Percentiles rank a stretch among this genome's conserved stretches.
These are phyloP conservation scores for Blennius ocellaris DNA, from an alignment of 2,113 vertebrate species.

Conservation along the genomic window DNA sequence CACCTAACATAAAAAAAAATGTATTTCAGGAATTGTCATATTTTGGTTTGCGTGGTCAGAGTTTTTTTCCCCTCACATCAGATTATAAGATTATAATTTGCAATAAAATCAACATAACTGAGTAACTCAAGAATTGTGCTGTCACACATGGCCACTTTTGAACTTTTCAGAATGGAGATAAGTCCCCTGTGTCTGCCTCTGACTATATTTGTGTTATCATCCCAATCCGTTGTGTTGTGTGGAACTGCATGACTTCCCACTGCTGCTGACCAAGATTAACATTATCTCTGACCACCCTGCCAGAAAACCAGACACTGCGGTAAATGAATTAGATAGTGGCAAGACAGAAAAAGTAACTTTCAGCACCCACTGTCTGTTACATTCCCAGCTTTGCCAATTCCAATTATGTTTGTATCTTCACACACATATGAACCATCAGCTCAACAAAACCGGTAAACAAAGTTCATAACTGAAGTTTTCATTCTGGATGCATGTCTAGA, in stretches of 20 bases:
- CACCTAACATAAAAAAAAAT: background rate
- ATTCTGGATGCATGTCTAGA: background rate
- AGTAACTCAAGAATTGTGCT: conserved; percentile 41
- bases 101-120: conserved; percentile 61
- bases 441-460: conserved; percentile 20
- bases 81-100: conserved; percentile 22
- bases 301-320: conserved; percentile 76
- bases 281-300: conserved; percentile 81
- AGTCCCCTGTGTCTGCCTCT: conserved; percentile 67
- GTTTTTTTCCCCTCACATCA: conserved; percentile 16
- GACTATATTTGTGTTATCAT: conserved; percentile 75
- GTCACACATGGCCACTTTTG: conserved; percentile 72
- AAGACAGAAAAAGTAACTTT: conserved; percentile 71
- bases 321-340: conserved; percentile 79
- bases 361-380: conserved; percentile 61
- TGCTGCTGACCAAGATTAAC: conserved; percentile 82
- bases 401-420: conserved; percentile 44
- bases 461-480: conserved; percentile 14
- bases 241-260: conserved; percentile 68
- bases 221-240: conserved; percentile 74
- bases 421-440: conserved; percentile 10
- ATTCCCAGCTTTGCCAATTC: conserved; percentile 56
- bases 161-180: conserved; percentile 73
- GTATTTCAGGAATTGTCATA: background rate
- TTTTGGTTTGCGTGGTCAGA: background rate